Evolutionary conservation across 2,888 invertebrate genomes (phyloP).

Genomic region (Campoplex nolae): DNA sequence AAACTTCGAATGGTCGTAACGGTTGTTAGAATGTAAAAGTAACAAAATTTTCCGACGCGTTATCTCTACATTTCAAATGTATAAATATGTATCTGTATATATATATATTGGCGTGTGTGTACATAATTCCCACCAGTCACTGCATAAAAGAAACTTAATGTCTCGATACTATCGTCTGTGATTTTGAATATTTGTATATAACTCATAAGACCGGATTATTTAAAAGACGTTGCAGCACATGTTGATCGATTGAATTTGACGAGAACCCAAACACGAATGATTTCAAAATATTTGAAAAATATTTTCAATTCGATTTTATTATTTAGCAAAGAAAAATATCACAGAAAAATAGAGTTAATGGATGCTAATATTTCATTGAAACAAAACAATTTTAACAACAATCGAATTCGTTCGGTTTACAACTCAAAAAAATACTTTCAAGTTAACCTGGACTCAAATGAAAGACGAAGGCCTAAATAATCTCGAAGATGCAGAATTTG

Average conservation of each 20-base stretch:
- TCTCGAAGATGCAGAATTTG: neutral
- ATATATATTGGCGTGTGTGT: conserved; percentile 21
- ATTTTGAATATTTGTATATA: conserved; percentile 68
- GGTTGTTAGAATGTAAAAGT: too few species aligned
- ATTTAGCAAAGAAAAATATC: neutral
- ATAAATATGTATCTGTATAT: neutral
- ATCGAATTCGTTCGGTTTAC: neutral
- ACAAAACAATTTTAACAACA: neutral
- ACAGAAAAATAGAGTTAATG: neutral
- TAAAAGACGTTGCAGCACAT: conserved; percentile 25
- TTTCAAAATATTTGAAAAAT: conserved; percentile 18
- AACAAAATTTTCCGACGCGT: too few species aligned
- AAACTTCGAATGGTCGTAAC: too few species aligned
- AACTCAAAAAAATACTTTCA: neutral
- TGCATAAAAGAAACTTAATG: conserved; percentile 45
- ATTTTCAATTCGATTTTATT: neutral
- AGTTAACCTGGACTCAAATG: neutral
- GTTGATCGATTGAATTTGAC: conserved; percentile 50
- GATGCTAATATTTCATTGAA: neutral
- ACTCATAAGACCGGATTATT: conserved; percentile 59
- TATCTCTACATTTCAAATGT: too few species aligned
- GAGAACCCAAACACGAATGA: conserved; percentile 14
- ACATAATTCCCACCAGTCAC: conserved; percentile 16
- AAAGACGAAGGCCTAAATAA: conserved; percentile 17
- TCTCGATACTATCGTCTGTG: conserved; percentile 71